Base-by-base conservation (phyloP, 64 coral and sea anemone species). In the Stylophora pistillata region DNA sequence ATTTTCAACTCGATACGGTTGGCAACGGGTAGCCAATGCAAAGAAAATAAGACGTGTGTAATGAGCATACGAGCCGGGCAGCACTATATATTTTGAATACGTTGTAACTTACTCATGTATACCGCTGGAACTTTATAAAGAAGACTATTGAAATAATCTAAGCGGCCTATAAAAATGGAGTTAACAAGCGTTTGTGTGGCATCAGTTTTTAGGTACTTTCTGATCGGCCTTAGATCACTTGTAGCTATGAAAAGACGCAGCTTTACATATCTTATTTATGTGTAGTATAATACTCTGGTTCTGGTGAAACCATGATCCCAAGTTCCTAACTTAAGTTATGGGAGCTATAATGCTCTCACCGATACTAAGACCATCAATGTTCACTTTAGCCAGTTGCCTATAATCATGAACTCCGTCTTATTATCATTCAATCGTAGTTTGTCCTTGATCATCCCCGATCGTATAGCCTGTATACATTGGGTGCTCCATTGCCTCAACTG, bases 11-110 rank as follows among this genome's bases (percentile, higher is more conserved):
- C 28, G 28, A 74, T 74, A 79, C 15, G 58, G 27, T 79, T 56
- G 28, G 77, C 26, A 79, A 79, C 77, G 41, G 77, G 77, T 79
- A 83, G 79, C 79, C 79, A 83, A 30, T 81, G 78, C 27, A 81
- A 59, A 30, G 33, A 55, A 59, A 60, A 64, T 32, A 83, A 61
- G 31, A 63, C 11, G 31, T 57, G 79, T 83, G 6, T 59, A 63
- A 81, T 37, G 53, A 59, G 28, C 57, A 83, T 63, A 83, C 57
- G 25, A 83, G 79, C 54, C 79, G 56, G 54, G 79, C 79, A 61
- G 79, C 79, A 57, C 54, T 83, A 65, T n/a, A n/a, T n/a, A n/a
- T 65, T 83, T 33, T 83, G 57, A 20, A 83, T 65, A 5, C 53
- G 13, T 79, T 55, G 77, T 58, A 79, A 61, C 77, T 57, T 57